Percentiles rank a stretch among this genome's conserved stretches.
These are phyloP conservation scores for Centropus bengalensis DNA, from an alignment of 2,113 vertebrate genomes.

Conservation along the genomic window DNA sequence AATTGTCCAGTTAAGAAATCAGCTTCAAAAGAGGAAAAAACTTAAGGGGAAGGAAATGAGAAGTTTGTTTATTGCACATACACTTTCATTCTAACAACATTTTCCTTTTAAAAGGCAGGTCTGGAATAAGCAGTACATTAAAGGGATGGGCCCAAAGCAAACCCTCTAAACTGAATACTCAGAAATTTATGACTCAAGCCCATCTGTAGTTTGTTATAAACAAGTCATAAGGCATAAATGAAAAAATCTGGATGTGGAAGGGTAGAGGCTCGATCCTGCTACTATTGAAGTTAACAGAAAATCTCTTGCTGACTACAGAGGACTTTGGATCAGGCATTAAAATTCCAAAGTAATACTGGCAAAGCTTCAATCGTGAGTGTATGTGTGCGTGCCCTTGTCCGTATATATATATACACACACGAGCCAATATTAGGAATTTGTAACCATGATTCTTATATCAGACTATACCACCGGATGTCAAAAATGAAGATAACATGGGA, in stretches of 20 bases:
- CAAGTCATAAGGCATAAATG: conserved; percentile 70
- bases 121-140: conserved; percentile 60
- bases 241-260: conserved; percentile 72
- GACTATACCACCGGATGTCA: conserved; percentile 59
- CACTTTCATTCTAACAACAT: conserved; percentile 63
- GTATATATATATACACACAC: not conserved
- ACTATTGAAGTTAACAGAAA: conserved; percentile 57
- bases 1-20: conserved; percentile 45
- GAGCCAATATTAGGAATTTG: not conserved
- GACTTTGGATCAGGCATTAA: conserved; percentile 52
- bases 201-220: conserved; percentile 73
- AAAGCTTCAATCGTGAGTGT: conserved; percentile 45
- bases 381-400: fast-evolving
- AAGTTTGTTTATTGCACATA: conserved; percentile 58
- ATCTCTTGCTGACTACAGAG: conserved; percentile 63
- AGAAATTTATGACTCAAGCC: conserved; percentile 64
- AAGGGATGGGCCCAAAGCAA: conserved; percentile 61
- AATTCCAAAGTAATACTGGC: conserved; percentile 65
- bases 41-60: conserved; percentile 53
- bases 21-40: conserved; percentile 41
- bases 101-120: conserved; percentile 56
- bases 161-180: conserved; percentile 41
- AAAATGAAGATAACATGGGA: conserved; percentile 71
- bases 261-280: conserved; percentile 49
- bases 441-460: conserved; percentile 21